Evolutionary conservation across 2,888 invertebrate genomes (phyloP).

Genomic region (Diarsia dahlii): DNA sequence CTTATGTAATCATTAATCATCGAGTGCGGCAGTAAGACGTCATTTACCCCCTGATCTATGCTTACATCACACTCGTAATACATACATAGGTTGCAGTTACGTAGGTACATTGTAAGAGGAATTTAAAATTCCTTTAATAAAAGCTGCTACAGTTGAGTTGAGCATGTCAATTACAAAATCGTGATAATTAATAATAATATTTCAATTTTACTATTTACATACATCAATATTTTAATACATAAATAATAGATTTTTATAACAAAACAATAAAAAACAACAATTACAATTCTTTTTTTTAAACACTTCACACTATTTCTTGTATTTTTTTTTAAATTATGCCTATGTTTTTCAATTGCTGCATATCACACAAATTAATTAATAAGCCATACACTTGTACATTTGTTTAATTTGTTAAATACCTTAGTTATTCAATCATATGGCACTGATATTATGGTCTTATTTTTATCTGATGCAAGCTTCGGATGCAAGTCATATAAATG

Average conservation of each 20-base stretch:
- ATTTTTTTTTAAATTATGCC: neutral
- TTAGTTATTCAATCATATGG: constrained; percentile 6
- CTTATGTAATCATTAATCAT: too few relatives aligned
- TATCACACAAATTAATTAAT: neutral
- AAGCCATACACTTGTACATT: neutral
- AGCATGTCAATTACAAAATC: constrained; percentile 22
- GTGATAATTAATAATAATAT: neutral
- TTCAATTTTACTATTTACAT: neutral
- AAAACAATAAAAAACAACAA: constrained; percentile 30
- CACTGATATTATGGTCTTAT: neutral
- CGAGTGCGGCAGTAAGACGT: too few relatives aligned
- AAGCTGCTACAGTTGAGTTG: constrained; percentile 20
- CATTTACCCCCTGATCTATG: constrained; percentile 10
- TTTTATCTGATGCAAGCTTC: constrained; percentile 7
- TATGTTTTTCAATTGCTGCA: neutral
- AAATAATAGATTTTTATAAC: constrained; percentile 27
- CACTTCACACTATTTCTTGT: neutral
- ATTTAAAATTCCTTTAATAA: constrained; percentile 18
- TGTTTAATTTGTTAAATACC: neutral
- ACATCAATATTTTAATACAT: neutral
- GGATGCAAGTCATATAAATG: constrained; percentile 3
- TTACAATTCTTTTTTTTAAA: neutral
- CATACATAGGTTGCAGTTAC: constrained; percentile 8
- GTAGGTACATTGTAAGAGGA: constrained; percentile 1
- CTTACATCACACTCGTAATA: constrained; percentile 30